Percentiles rank a stretch among this genome's conserved stretches.
phyloP scores from a whole-genome alignment of 2,797 vertebrate species.

The Enteromius trimaculatus region DNA sequence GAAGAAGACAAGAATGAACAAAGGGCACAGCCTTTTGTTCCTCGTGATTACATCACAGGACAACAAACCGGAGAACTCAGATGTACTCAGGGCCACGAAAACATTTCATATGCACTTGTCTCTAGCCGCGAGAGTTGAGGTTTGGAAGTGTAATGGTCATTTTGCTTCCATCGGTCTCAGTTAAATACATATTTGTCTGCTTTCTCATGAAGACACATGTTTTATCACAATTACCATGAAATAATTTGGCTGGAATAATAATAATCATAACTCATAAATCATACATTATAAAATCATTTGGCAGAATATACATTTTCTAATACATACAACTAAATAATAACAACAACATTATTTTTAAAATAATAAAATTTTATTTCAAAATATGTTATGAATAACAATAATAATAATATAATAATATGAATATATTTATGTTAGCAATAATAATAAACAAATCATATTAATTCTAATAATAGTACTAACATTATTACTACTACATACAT shows the following conservation, averaged over 20 bases:
- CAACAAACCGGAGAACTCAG: neutral
- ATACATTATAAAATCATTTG: neutral
- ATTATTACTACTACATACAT: neutral
- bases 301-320: neutral
- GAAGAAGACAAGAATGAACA: slow-evolving; percentile 43
- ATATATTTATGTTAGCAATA: neutral
- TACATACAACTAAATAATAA: neutral
- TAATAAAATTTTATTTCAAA: neutral
- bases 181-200: slow-evolving; percentile 43
- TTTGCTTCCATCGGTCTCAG: slow-evolving; percentile 31
- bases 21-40: slow-evolving; percentile 71
- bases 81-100: neutral
- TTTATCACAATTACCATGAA: neutral
- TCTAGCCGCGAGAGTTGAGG: neutral
- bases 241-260: neutral
- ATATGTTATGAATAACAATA: neutral
- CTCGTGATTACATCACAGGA: slow-evolving; percentile 34
- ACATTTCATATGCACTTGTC: neutral
- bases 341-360: neutral
- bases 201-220: slow-evolving; percentile 40
- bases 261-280: neutral
- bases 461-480: neutral
- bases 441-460: neutral
- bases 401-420: neutral
- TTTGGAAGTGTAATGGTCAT: slow-evolving; percentile 24